These are phyloP conservation scores for Tragelaphus scriptus DNA, from an alignment of 2,113 vertebrate genomes.

Conservation along the genomic window DNA sequence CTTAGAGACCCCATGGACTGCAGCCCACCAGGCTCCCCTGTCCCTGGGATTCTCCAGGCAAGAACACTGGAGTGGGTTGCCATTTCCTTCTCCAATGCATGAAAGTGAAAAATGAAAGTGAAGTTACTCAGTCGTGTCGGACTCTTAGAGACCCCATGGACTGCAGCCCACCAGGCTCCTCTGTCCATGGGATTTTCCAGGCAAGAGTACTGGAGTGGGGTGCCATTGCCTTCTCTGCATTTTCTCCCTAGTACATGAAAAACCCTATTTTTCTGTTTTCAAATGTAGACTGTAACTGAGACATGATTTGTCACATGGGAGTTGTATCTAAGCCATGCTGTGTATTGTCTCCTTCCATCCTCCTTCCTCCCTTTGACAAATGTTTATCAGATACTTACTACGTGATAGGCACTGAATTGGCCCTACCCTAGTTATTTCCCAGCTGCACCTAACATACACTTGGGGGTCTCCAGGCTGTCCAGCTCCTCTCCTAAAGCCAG, in stretches of 20 bases:
- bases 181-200: not conserved
- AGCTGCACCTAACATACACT: not conserved
- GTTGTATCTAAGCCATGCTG: not conserved
- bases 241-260: not conserved
- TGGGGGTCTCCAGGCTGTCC: not conserved
- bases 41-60: not conserved
- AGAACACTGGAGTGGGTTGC: not conserved
- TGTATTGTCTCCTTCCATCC: no score
- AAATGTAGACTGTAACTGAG: not conserved
- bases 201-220: not conserved
- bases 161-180: not conserved
- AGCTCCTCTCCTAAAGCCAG: not conserved
- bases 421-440: not conserved
- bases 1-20: not conserved
- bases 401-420: not conserved
- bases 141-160: not conserved
- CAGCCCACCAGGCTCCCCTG: not conserved
- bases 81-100: not conserved
- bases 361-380: not conserved
- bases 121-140: not conserved
- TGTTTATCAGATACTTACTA: not conserved
- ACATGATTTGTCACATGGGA: not conserved
- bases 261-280: conserved; percentile 8
- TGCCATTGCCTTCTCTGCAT: not conserved
- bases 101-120: not conserved